phyloP scores from a whole-genome alignment of 2,797 vertebrate genomes.

The Hirundo rustica region DNA sequence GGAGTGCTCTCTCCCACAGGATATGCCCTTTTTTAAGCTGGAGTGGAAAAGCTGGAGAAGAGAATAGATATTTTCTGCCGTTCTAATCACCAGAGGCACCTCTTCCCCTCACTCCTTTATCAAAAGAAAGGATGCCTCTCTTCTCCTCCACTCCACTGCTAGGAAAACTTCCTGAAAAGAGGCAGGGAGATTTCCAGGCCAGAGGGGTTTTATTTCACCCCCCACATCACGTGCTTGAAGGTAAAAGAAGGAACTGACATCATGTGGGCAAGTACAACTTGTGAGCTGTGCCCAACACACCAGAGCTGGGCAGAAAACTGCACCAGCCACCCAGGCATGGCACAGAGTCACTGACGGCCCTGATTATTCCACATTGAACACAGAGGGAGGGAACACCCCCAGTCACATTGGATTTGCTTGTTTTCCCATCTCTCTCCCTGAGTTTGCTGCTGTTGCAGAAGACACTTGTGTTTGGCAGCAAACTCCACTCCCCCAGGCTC shows the following conservation, averaged over 20 bases:
- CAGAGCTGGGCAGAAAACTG: neutral
- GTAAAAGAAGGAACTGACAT: neutral
- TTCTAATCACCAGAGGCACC: neutral
- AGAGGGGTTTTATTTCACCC: neutral
- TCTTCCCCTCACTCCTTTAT: neutral
- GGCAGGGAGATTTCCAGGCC: neutral
- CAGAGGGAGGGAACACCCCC: neutral
- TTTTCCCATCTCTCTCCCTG: neutral
- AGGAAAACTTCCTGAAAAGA: neutral
- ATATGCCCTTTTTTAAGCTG: neutral
- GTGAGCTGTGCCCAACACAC: neutral
- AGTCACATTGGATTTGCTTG: neutral
- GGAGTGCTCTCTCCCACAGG: neutral
- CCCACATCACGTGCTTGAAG: rapidly evolving
- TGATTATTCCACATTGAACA: neutral
- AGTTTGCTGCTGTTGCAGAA: neutral
- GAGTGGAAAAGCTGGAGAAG: neutral
- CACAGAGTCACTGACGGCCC: neutral
- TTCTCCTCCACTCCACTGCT: neutral
- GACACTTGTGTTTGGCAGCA: neutral
- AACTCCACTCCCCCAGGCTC: neutral
- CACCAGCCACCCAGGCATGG: neutral
- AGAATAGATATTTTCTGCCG: neutral
- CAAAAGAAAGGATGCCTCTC: neutral
- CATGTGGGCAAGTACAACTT: neutral